Base-by-base conservation (phyloP, 2,888 invertebrate species). In the Dolichopus griseipennis region DNA sequence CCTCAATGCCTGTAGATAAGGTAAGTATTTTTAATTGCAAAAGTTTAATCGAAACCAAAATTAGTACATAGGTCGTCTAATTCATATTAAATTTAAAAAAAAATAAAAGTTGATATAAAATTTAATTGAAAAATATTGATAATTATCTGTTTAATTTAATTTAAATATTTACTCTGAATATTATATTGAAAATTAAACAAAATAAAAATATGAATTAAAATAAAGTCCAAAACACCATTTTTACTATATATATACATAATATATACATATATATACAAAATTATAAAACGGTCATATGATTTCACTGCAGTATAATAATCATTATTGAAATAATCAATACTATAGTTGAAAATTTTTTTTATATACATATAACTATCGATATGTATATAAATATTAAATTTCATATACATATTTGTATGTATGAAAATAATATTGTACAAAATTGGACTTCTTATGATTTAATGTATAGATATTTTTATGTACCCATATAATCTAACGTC, bases 1-100 rank as follows among this genome's bases (percentile, higher is more conserved):
- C 94, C 83, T 93, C 93, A 85, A 93, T 94, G 93, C 93, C 94
- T 83, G 91, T 93, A 83, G 95, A 94, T 87, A 94, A 94, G 93
- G 95, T 95, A 85, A 86, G 84, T 68, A n/a, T 63, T 20, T 61
- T 27, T 27, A 27, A 27, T n/a, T 27, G 27, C 5, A 27, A 5
- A 27, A 27, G 5, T 27, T 27, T 27, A 27, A 27, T 27, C 27
- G 27, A 27, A 27, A 27, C 27, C 27, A 27, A 27, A 27, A 27
- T 5, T n/a, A n/a, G n/a, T 27, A 27, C 27, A 27, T 27, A n/a
- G 27, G 5, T 27, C 27, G n/a, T 5, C 27, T 27, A 27, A 27
- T 27, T 27, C 27, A 4, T 27, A 4, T 27, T 27, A 27, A 27
- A 27, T 27, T 27, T 27, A 27, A 27, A 27, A 27, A 27, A 27